These are phyloP conservation scores for Diabrotica virgifera DNA, from an alignment of 1,140 invertebrate genomes.

Conservation along the genomic window DNA sequence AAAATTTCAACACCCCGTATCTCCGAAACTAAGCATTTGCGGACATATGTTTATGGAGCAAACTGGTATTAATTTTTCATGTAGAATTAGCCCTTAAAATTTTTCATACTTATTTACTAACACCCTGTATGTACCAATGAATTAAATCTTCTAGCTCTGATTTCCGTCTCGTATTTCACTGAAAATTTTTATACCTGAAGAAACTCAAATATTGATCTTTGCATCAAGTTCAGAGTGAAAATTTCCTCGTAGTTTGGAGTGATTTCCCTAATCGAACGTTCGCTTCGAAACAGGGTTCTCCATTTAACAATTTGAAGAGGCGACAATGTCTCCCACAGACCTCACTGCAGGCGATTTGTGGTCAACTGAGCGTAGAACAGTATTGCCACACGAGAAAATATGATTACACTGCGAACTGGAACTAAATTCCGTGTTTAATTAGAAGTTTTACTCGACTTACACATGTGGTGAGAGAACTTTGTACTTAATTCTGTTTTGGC, in stretches of 20 bases:
- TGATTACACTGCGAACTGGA: slow-evolving; percentile 2
- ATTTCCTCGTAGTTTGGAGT: not conserved
- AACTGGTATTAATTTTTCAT: too few species aligned
- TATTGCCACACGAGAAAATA: not conserved
- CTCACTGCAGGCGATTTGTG: slow-evolving; percentile 1
- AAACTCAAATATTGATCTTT: too few species aligned
- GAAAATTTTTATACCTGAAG: too few species aligned
- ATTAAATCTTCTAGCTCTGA: too few species aligned
- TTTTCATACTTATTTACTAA: too few species aligned
- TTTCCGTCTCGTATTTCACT: too few species aligned
- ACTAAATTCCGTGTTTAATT: slow-evolving; percentile 1
- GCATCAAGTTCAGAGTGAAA: too few species aligned
- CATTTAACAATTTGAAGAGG: slow-evolving; percentile 2
- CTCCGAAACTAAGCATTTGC: too few species aligned
- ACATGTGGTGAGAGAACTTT: not conserved
- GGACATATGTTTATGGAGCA: too few species aligned
- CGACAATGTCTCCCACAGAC: slow-evolving; percentile 1
- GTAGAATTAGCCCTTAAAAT: too few species aligned
- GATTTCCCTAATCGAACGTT: not conserved
- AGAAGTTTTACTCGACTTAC: not conserved
- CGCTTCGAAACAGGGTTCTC: slow-evolving; percentile 1
- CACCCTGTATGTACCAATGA: too few species aligned
- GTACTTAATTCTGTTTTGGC: not conserved
- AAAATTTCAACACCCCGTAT: too few species aligned
- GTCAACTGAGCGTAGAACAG: slow-evolving; percentile 1